A percentile compares a stretch with the other conserved stretches of the same genome.
Evolutionary conservation across 2,888 invertebrate genomes (phyloP).

Genomic region (Tachina fera): DNA sequence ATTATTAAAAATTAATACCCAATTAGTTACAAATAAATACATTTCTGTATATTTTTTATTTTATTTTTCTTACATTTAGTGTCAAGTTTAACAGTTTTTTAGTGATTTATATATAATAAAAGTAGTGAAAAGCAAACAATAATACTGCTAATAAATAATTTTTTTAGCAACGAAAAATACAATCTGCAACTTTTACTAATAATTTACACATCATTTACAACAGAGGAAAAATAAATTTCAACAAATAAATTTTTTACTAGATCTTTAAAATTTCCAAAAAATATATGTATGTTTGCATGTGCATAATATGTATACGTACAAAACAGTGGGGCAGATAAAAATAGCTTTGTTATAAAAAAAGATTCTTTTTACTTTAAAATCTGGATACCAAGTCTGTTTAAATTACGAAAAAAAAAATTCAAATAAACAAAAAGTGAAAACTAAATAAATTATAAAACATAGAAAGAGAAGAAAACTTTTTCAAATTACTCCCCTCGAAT

Average conservation of each 20-base stretch:
- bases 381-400: conserved; percentile 38
- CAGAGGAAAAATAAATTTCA: conserved; percentile 3
- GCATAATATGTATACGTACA: not conserved
- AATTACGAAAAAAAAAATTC: conserved; percentile 50
- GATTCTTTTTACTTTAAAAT: conserved; percentile 24
- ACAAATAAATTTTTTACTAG: conserved; percentile 7
- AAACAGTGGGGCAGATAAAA: conserved; percentile 54
- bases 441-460: conserved; percentile 25
- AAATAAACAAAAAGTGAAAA: conserved; percentile 56
- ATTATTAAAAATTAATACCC: conserved; percentile 10
- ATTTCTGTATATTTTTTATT: not conserved
- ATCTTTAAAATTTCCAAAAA: conserved; percentile 3
- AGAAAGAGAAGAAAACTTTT: conserved; percentile 19
- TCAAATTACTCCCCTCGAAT: conserved; percentile 50
- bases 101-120: conserved; percentile 1
- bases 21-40: conserved; percentile 22
- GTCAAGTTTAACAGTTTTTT: conserved; percentile 29
- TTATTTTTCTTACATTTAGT: not conserved
- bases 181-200: not conserved
- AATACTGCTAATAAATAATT: conserved; percentile 13
- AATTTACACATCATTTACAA: conserved; percentile 53
- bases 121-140: conserved; percentile 12
- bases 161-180: conserved; percentile 21
- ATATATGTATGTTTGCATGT: not conserved
- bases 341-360: conserved; percentile 52